phyloP scores from a whole-genome alignment of 2,797 vertebrate genomes.

The Morus bassanus region DNA sequence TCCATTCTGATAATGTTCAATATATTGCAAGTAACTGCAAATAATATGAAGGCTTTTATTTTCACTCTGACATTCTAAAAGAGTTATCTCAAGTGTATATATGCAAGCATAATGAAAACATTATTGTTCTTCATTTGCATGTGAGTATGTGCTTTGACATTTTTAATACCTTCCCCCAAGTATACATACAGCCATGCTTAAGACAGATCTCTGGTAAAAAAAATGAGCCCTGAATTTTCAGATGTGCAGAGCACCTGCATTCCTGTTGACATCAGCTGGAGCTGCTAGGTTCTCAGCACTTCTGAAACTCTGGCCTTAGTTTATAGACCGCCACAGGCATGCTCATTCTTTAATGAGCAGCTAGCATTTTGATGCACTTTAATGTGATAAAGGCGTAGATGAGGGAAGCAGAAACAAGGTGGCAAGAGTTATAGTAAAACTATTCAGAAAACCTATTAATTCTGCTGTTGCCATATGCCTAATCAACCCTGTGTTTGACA shows the following conservation, averaged over 20 bases:
- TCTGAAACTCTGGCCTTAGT: neutral
- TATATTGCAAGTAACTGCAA: neutral
- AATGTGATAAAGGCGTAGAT: neutral
- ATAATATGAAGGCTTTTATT: neutral
- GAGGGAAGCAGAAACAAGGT: neutral
- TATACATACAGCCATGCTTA: neutral
- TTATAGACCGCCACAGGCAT: neutral
- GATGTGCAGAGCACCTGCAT: neutral
- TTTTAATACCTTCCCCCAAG: neutral
- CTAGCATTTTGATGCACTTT: conserved; percentile 35
- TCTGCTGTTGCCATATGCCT: neutral
- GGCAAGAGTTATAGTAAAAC: neutral
- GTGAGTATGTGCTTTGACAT: neutral
- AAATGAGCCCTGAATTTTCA: neutral
- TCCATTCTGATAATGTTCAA: neutral
- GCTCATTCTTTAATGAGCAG: neutral
- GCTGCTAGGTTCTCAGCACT: neutral
- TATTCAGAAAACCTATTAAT: neutral
- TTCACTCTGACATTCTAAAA: neutral
- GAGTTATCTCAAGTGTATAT: neutral
- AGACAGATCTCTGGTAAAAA: neutral
- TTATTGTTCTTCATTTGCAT: neutral
- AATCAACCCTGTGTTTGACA: neutral
- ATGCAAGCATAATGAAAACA: neutral
- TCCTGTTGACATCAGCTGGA: neutral